Conservation (phyloP, 2,113 vertebrate genomes). For the Brienomyrus longianalis region DNA sequence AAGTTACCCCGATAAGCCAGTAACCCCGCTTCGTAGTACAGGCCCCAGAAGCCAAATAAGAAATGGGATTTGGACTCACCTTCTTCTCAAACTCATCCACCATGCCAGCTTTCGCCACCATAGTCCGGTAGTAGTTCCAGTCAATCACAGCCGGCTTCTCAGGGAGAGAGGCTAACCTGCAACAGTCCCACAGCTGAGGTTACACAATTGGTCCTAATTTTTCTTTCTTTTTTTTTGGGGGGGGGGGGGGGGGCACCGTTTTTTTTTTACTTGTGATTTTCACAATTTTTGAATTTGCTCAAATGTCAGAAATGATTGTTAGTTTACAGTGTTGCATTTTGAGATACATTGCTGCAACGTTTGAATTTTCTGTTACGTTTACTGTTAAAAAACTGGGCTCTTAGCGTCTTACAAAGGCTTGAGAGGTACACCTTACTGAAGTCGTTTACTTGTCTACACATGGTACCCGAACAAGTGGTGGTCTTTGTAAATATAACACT, state of each 20-base stretch:
- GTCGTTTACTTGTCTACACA: too few species aligned
- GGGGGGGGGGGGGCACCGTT: too few species aligned
- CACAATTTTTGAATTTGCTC: neutral
- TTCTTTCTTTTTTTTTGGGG: neutral
- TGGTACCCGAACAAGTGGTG: too few species aligned
- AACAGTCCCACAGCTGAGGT: neutral
- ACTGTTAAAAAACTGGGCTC: neutral
- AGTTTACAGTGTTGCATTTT: neutral
- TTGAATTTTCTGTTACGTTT: neutral
- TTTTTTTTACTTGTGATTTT: neutral
- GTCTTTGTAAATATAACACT: too few species aligned
- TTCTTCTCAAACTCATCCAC: slow-evolving; percentile 96
- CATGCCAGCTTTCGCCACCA: slow-evolving; percentile 72
- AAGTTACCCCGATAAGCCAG: too few species aligned
- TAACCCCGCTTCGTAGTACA: too few species aligned
- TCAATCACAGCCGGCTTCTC: slow-evolving; percentile 75
- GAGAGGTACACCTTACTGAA: too few species aligned
- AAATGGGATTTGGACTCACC: slow-evolving; percentile 53
- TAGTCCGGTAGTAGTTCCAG: slow-evolving; percentile 76
- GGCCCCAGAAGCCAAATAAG: neutral
- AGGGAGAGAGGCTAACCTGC: slow-evolving; percentile 70
- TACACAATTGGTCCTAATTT: neutral
- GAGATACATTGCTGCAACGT: neutral
- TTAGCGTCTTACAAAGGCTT: too few species aligned
- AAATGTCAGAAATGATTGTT: neutral